Conservation (phyloP, 2,888 invertebrate genomes). For the Drosophila acutilabella region DNA sequence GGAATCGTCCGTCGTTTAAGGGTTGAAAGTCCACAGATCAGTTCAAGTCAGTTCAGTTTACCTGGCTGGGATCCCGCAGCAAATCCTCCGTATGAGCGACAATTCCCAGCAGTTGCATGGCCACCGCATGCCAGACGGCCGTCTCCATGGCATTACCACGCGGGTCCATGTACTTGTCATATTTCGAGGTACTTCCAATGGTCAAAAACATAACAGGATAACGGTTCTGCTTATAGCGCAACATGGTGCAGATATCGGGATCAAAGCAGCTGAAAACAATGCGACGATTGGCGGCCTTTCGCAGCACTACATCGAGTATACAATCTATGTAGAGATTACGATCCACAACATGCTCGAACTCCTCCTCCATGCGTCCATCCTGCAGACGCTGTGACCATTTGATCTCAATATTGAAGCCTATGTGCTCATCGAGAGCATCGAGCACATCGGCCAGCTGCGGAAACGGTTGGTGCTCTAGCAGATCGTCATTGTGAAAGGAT, state of each 20-base stretch:
- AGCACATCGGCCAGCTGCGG: conserved; percentile 94
- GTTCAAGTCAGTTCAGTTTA: conserved; percentile 80
- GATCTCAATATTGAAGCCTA: conserved; percentile 98
- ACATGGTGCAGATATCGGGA: conserved; percentile 97
- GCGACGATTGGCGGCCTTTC: conserved; percentile 91
- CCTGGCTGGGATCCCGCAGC: conserved; percentile 92
- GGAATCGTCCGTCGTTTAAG: conserved; percentile 49
- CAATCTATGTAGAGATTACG: conserved; percentile 96
- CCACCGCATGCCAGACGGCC: conserved; percentile 93
- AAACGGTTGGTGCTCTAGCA: conserved; percentile 97
- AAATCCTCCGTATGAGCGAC: conserved; percentile 97
- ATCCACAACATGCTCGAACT: conserved; percentile 93
- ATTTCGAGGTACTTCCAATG: conserved; percentile 89
- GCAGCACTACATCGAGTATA: conserved; percentile 93
- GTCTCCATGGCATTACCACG: conserved; percentile 92
- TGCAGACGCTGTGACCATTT: conserved; percentile 97
- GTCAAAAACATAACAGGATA: conserved; percentile 98
- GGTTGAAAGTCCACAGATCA: conserved; percentile 38
- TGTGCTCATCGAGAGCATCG: conserved; percentile 91
- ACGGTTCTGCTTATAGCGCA: conserved; percentile 97
- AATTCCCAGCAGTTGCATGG: conserved; percentile 94
- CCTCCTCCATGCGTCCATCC: conserved; percentile 94
- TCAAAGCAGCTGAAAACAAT: conserved; percentile 98
- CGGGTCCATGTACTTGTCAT: conserved; percentile 93
- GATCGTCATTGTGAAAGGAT: conserved; percentile 91